A percentile compares a stretch with the other conserved stretches of the same genome.
Evolutionary conservation across 2,113 vertebrate genomes (phyloP).

Genomic region (Pimephales promelas): DNA sequence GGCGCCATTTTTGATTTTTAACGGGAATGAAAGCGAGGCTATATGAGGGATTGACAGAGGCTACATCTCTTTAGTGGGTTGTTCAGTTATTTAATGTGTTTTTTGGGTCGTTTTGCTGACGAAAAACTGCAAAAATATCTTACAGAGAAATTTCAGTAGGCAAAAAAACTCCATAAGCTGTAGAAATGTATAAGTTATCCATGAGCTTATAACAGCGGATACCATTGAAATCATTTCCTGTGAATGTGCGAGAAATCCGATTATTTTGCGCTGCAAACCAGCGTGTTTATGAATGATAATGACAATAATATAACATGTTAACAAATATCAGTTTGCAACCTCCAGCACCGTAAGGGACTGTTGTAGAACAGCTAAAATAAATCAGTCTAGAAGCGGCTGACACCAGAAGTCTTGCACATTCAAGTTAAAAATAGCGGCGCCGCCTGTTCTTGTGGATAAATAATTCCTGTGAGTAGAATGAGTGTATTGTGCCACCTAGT

Average conservation of each 20-base stretch:
- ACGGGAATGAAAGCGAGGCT: no score
- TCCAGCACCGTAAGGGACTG: not conserved
- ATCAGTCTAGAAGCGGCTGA: not conserved
- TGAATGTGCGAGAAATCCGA: not conserved
- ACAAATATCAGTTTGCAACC: not conserved
- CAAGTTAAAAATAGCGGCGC: no score
- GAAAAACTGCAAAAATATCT: no score
- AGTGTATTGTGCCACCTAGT: conserved; percentile 71
- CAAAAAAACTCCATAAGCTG: no score
- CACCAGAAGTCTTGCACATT: not conserved
- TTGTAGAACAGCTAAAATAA: not conserved
- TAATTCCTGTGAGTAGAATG: not conserved
- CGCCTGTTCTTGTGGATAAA: not conserved
- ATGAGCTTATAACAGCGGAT: no score
- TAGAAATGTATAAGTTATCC: no score
- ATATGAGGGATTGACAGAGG: no score
- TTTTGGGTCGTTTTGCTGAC: no score
- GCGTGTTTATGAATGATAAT: not conserved
- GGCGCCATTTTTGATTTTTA: no score
- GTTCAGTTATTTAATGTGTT: no score
- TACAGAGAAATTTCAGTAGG: no score
- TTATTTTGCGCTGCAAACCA: not conserved
- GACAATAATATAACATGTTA: not conserved
- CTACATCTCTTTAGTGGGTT: no score
- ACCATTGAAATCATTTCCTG: not conserved